Evolutionary conservation across 2,113 vertebrate genomes (phyloP), one percentile per base, ranked within the genome.

Genomic region (Chloroceryle aenea): DNA sequence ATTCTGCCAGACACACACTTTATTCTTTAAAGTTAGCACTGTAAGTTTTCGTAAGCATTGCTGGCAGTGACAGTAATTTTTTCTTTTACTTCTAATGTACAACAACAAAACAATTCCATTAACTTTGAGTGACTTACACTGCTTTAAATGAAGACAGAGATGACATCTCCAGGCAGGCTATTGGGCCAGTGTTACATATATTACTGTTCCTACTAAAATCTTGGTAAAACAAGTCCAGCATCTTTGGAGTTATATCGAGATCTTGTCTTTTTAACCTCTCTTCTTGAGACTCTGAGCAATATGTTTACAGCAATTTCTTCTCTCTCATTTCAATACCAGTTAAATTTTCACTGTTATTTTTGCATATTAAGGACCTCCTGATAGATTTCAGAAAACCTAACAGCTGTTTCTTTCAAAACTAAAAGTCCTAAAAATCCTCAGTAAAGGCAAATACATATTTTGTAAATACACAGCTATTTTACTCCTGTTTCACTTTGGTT

Each of bases 171-270:
- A 67, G 7, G 38, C 13, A 80, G 50, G 16, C 72, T 38, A 52
- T 12, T 0, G 0, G 27, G 42, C 9, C n/a, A 74, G 7, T 38
- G 47, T 62, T 63, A 71, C 7, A 9, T 34, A 11, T n/a, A 40
- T 5, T 16, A 10, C 15, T 75, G 12, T 18, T 77, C 13, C n/a
- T 62, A 42, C 38, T 85, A 30, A 78, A 92, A 83, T 71, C 25
- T 36, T 71, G 13, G 16, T 36, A 66, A 79, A 91, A 62, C 12
- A 40, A 89, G 34, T 52, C 22, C 53, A 82, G 29, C 8, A 85
- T 87, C 53, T 90, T 83, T 9, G 1, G 32, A 90, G 27, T 73
- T 72, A 47, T 40, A 72, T 34, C 5, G 3, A 93, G 23, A 78
- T 19, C 38, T 20, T 55, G 17, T 14, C 43, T 50, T 79, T 63